Evolutionary conservation across 1,140 invertebrate genomes (phyloP), one percentile per base, ranked within the genome.

Genomic region (Chironomus tepperi): DNA sequence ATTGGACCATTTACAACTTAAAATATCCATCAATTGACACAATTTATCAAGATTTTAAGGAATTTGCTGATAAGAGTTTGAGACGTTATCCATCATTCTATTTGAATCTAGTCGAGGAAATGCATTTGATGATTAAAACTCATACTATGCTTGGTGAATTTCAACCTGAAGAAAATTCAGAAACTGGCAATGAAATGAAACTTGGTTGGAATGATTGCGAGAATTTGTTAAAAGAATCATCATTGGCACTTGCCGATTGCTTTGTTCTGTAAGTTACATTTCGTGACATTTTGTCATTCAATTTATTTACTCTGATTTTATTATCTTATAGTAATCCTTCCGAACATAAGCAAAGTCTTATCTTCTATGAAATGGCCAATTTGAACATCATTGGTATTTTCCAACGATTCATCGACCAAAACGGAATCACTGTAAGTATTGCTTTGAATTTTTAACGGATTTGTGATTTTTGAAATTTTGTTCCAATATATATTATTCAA

Each of bases 21-120:
- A 70, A 70, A 18, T 70, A 70, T 70, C 65, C 65, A 7, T 70
- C 19, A 1, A 70, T 70, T 7, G 19, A 70, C 5, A 19, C 65
- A 19, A 70, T 70, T 19, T 70, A 70, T 70, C 16, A 70, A 18
- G 65, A 70, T 70, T 70, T 19, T 12, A 70, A 18, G 9, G 65
- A 70, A 21, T 70, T 70, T 70, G 65, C 65, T 70, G 65, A 70
- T 70, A 70, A 70, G 12, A 70, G 19, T 21, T 21, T 70, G 65
- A 70, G 19, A 70, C 16, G 19, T 18, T 70, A 70, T 70, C 65
- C 65, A 12, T 70, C 65, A 21, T 18, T 18, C 12, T 70, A 19
- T 21, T 18, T 70, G 10, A 70, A 70, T 70, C 18, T 70, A 21
- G 15, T 70, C 10, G 65, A 70, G 18, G 65, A 70, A 10, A 70